Conservation (phyloP, 2,888 invertebrate genomes). For the Meliscaeva auricollis region DNA sequence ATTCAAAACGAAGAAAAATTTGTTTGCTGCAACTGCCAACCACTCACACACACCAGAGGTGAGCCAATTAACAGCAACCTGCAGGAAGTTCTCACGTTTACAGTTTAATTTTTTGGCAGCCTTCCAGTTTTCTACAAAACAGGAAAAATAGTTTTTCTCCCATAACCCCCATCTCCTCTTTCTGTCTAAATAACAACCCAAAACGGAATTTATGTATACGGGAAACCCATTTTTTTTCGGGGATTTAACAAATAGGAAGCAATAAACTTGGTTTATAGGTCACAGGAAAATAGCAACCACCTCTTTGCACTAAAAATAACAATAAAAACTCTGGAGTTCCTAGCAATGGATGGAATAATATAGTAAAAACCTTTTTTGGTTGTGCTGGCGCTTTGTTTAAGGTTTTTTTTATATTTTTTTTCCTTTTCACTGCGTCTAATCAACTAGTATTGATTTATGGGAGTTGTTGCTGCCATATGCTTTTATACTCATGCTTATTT, state of each 20-base stretch:
- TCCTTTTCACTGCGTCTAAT: constrained; percentile 53
- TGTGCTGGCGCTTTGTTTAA: neutral
- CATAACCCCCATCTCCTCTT: neutral
- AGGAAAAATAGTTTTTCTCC: neutral
- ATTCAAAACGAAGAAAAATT: constrained; percentile 6
- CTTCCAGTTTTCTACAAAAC: constrained; percentile 52
- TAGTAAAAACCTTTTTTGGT: constrained; percentile 27
- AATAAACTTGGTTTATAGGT: constrained; percentile 61
- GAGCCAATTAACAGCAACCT: constrained; percentile 68
- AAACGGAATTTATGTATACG: constrained; percentile 17
- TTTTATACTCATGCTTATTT: neutral
- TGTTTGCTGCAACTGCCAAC: constrained; percentile 19
- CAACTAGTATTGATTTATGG: constrained; percentile 72
- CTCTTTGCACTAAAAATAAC: constrained; percentile 17
- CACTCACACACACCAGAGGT: constrained; percentile 35
- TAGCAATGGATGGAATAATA: constrained; percentile 32
- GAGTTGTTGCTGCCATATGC: constrained; percentile 35
- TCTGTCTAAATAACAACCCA: constrained; percentile 20
- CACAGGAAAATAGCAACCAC: constrained; percentile 53
- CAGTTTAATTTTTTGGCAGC: constrained; percentile 62
- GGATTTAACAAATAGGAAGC: constrained; percentile 34
- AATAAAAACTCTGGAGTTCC: constrained; percentile 17
- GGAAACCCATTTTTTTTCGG: constrained; percentile 28
- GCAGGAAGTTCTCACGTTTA: constrained; percentile 64
- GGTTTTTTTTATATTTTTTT: neutral